Conservation (phyloP, 2,888 invertebrate genomes). For the Anthophora plumipes region DNA sequence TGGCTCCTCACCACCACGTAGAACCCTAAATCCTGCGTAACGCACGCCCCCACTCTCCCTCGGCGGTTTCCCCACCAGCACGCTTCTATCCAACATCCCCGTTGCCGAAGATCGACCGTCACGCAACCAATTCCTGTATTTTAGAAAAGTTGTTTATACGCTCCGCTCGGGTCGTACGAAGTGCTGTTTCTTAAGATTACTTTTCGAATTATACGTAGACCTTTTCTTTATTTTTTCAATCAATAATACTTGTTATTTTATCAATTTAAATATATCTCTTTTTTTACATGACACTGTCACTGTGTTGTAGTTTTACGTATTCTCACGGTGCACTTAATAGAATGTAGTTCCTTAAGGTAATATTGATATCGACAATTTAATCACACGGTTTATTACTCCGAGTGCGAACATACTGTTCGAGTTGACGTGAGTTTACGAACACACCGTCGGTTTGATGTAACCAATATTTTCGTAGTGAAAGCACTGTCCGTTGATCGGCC, state of each 20-base stretch:
- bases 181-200: background rate
- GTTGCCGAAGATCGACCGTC: conserved; percentile 50
- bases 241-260: background rate
- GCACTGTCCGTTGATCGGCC: conserved; percentile 11
- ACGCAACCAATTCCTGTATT: conserved; percentile 46
- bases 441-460: background rate
- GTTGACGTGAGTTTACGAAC: background rate
- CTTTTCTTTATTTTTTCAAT: background rate
- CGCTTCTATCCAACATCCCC: conserved; percentile 61
- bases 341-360: background rate
- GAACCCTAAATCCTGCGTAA: conserved; percentile 78
- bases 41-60: conserved; percentile 73
- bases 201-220: background rate
- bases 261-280: background rate
- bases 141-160: background rate
- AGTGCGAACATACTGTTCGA: background rate
- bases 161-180: background rate
- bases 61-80: conserved; percentile 60
- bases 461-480: conserved; percentile 12
- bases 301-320: background rate
- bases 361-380: background rate
- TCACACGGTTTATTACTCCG: background rate
- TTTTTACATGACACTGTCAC: conserved; percentile 4
- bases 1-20: conserved; percentile 65
- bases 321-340: background rate